Base-by-base conservation (phyloP, 1,140 invertebrate genomes). In the Lasioglossum albipes region DNA sequence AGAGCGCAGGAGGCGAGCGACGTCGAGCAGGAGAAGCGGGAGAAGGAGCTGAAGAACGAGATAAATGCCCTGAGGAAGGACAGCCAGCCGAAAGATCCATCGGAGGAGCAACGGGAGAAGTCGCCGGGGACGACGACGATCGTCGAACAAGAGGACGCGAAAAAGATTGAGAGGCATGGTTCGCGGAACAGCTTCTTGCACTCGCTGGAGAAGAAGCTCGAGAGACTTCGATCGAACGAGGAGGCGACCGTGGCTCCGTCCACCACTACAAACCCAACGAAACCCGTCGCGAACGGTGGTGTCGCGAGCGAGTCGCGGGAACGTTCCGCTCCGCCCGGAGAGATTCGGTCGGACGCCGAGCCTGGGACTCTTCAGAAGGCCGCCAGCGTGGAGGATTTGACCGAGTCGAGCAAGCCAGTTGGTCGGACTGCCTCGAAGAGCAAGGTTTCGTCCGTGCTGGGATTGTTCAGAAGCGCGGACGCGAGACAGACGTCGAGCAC, bases 381-480 rank as follows among this genome's bases (percentile, higher is more conserved):
- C 3, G 94, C 95, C 2, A 96, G 96, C 27, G 94, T 95, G 6
- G 96, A 96, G 76, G 95, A 97, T 86, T 92, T 96, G 27, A 93
- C 94, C 49, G 91, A 93, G 45, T 12, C 45, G 62, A 93, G 83
- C 67, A 92, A 89, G 83, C 10, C 66, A n/a, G 13, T 12, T 16
- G 2, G 52, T 86, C 68, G 73, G 87, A 88, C 57, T 66, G 89
- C 87, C 79, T 92, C 90, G 85, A 95, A 94, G 93, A 95, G 94
- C 94, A 95, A 85, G 92, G 95, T 91, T 89, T 96, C 88, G 90
- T 96, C 95, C 83, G 96, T 97, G 73, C 91, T 97, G 27, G 96
- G 96, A 5, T 89, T 97, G 0, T 96, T 97, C 83, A 96, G 95
- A 13, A 96, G 95, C 87, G 94, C 95, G 85, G 96, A 96, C 22